These are phyloP conservation scores for Vidua chalybeata DNA, from an alignment of 2,113 vertebrate species.

Conservation along the genomic window DNA sequence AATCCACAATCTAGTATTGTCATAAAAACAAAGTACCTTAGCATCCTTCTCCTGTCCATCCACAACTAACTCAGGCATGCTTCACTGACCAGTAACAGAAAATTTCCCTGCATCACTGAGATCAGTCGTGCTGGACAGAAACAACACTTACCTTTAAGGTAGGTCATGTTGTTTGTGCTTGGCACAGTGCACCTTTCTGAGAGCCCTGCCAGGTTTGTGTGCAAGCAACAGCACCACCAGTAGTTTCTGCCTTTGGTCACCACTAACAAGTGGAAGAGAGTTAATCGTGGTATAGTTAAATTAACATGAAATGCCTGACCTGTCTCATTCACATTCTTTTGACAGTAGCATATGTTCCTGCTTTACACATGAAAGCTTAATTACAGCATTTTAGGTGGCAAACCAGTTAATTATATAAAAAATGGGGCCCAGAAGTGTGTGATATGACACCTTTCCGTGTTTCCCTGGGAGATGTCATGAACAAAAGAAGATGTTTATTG, in stretches of 20 bases:
- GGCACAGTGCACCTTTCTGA: background rate
- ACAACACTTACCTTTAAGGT: background rate
- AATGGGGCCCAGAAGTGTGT: conserved; percentile 34
- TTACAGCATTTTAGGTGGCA: conserved; percentile 60
- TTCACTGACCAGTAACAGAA: background rate
- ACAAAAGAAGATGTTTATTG: conserved; percentile 21
- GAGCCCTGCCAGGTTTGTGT: background rate
- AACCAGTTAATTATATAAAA: conserved; percentile 54
- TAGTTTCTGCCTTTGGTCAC: background rate
- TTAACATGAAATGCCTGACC: conserved; percentile 37
- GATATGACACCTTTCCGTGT: conserved; percentile 6
- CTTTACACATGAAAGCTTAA: conserved; percentile 60
- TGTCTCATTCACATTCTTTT: conserved; percentile 39
- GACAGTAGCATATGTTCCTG: conserved; percentile 54
- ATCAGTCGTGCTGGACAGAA: background rate
- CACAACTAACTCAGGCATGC: rapidly evolving
- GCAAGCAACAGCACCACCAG: background rate
- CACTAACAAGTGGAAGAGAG: background rate
- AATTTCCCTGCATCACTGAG: background rate
- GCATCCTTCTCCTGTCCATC: background rate
- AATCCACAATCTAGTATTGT: background rate
- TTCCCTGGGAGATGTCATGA: conserved; percentile 11
- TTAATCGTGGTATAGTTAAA: background rate
- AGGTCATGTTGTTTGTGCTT: rapidly evolving
- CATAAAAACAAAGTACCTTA: background rate